Base-by-base conservation (phyloP, 2,888 invertebrate species). In the Oligia strigilis region DNA sequence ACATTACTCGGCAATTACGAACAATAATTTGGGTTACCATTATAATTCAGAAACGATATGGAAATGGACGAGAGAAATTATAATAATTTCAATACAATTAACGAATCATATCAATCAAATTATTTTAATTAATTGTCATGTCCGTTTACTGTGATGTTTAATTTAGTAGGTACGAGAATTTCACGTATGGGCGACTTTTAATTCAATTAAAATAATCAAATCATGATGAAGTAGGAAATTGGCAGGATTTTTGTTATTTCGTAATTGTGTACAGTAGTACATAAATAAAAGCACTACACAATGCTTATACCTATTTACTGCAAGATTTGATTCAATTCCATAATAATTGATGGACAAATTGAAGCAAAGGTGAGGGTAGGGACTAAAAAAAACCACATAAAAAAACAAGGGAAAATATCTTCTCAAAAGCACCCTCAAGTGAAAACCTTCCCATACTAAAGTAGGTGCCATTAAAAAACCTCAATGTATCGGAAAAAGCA, bases 401-500 rank as follows among this genome's bases (percentile, higher is more conserved):
- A n/a, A 17, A 17, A 29, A 69, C 4, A 36, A 29, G 23, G 14
- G 3, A 40, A 36, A 36, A 46, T 19, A 46, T 43, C 17, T 19
- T 58, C 5, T 19, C 1, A 1, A 17, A 73, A 29, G 13, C 1
- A 62, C 52, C n/a, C 2, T 64, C 1, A 40, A 43, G 19, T 67
- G 14, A 49, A 66, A 40, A 64, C 9, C 23, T 19, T 40, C 17
- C 14, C 0, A 1, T 13, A 29, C 65, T 36, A 60, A 73, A 80
- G 66, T 73, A 79, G 29, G 29, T 29, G 29, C 76, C 74, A 83
- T 86, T 80, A 69, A 82, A 81, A 88, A 87, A 79, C 84, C 62
- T 67, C 77, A 74, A 83, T 72, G 84, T 89, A 88, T 89, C 77
- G 75, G 40, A 89, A 92, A 90, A 92, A 89, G 88, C 90, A 86